Conservation (phyloP, 2,797 vertebrate genomes). For the Allenopithecus nigroviridis region DNA sequence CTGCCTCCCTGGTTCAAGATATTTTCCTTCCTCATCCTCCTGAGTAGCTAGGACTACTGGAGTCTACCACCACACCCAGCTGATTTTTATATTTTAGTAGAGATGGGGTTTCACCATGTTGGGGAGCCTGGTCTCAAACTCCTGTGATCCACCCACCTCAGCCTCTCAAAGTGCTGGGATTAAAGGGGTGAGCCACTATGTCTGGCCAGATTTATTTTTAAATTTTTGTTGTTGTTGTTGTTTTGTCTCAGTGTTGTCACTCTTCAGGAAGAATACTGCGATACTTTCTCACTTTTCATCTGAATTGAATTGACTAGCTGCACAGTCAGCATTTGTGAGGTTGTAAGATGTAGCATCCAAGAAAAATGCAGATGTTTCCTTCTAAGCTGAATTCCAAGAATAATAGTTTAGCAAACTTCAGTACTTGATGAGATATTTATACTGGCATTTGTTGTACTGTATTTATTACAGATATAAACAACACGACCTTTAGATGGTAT, state of each 20-base stretch:
- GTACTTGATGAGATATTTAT: slow-evolving; percentile 33
- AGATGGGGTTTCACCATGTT: background rate
- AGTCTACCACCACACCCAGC: background rate
- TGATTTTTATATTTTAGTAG: background rate
- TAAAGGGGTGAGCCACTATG: background rate
- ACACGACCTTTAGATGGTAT: slow-evolving; percentile 18
- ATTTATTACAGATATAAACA: background rate
- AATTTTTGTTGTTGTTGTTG: background rate
- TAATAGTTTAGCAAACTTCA: background rate
- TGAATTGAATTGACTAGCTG: background rate
- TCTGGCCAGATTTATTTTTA: background rate
- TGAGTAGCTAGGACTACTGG: background rate
- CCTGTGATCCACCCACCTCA: background rate
- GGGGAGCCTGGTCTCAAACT: background rate
- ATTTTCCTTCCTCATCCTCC: background rate
- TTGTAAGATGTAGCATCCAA: background rate
- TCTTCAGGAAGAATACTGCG: background rate
- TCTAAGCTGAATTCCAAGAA: slow-evolving; percentile 16
- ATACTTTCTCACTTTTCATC: background rate
- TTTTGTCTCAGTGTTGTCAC: background rate
- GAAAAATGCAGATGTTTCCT: background rate
- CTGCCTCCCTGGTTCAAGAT: background rate
- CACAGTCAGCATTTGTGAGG: background rate
- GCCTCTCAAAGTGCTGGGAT: background rate
- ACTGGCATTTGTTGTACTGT: slow-evolving; percentile 21